A percentile compares a stretch with the other conserved stretches of the same genome.
Conservation (phyloP, 2,113 vertebrate genomes). For the Corythornis vintsioides region DNA sequence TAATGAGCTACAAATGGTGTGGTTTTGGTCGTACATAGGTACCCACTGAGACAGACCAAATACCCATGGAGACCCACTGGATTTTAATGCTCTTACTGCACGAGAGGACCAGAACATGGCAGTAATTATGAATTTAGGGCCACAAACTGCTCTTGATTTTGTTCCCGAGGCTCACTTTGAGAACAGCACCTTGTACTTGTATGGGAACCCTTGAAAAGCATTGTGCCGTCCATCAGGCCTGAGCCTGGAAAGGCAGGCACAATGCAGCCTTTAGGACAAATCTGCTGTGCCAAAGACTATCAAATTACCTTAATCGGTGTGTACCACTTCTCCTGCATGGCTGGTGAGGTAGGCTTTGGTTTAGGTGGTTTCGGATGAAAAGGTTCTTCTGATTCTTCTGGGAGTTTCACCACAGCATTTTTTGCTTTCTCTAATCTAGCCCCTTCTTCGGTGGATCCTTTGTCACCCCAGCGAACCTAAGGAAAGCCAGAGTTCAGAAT, state of each 20-base stretch:
- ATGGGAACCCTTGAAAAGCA: not conserved
- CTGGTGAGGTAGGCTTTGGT: constrained; percentile 67
- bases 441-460: constrained; percentile 96
- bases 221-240: accelerated
- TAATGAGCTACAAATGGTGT: not conserved
- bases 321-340: constrained; percentile 90
- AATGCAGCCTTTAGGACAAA: not conserved
- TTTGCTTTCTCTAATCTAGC: constrained; percentile 94
- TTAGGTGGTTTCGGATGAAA: constrained; percentile 72
- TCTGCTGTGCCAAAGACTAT: not conserved
- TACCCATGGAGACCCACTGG: not conserved
- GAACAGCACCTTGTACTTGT: not conserved
- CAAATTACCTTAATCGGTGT: constrained; percentile 91
- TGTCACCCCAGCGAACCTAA: constrained; percentile 97
- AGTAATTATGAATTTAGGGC: not conserved
- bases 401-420: constrained; percentile 89
- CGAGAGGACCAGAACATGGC: not conserved
- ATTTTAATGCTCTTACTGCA: not conserved
- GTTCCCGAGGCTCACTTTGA: not conserved
- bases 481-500: not conserved
- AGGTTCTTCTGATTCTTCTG: constrained; percentile 84
- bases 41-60: not conserved
- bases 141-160: not conserved
- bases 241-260: not conserved
- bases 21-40: not conserved